Conservation (phyloP, 2,797 vertebrate species). For the Calcarius lapponicus region DNA sequence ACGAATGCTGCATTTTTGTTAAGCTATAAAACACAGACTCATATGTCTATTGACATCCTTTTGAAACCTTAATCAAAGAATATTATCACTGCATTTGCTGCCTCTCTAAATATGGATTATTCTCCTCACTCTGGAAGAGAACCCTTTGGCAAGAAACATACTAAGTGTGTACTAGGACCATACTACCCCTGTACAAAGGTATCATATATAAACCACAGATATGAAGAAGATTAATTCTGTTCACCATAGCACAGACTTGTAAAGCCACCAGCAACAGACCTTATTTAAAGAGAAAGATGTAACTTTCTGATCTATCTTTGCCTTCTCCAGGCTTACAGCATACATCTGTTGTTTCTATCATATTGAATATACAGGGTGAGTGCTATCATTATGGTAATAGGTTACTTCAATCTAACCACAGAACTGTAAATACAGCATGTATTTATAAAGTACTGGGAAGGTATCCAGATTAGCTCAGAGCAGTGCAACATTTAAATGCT, state of each 20-base stretch:
- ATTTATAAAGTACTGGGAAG: not conserved
- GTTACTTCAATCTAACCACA: not conserved
- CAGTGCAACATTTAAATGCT: not conserved
- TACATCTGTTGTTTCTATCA: not conserved
- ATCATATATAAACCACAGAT: not conserved
- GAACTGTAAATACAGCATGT: not conserved
- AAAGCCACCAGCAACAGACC: not conserved
- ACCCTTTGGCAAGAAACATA: not conserved
- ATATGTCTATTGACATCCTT: not conserved
- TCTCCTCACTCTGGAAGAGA: not conserved
- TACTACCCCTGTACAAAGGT: not conserved
- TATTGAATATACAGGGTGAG: not conserved
- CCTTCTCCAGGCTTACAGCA: not conserved
- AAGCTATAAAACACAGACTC: not conserved
- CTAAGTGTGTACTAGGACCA: not conserved
- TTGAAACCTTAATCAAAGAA: not conserved
- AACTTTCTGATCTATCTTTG: not conserved
- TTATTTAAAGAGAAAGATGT: not conserved
- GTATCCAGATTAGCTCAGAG: not conserved
- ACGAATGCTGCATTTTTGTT: not conserved
- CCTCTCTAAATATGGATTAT: not conserved
- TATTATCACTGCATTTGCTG: not conserved
- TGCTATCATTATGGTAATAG: not conserved
- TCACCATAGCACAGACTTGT: not conserved
- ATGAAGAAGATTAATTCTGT: not conserved